Evolutionary conservation across 2,888 invertebrate genomes (phyloP).

Genomic region (Cartodere bifasciata): DNA sequence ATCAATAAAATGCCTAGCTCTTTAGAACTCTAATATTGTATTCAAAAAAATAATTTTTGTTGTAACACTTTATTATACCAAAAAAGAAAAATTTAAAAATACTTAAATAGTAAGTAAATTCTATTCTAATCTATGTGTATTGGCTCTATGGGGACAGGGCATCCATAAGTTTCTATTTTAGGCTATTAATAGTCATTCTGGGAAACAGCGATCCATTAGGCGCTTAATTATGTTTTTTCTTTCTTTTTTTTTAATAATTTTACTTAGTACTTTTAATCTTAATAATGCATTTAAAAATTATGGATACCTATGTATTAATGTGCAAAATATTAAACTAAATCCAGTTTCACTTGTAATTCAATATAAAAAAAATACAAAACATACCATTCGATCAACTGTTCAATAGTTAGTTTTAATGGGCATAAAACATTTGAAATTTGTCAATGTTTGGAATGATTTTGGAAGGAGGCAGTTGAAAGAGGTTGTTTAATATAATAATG

Average conservation of each 20-base stretch:
- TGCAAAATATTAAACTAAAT: constrained; percentile 23
- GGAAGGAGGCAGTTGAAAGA: constrained; percentile 25
- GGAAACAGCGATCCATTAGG: constrained; percentile 14
- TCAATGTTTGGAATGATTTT: constrained; percentile 12
- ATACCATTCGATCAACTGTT: constrained; percentile 27
- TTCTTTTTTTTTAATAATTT: constrained; percentile 9
- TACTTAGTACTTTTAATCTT: constrained; percentile 4
- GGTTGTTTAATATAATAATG: constrained; percentile 28
- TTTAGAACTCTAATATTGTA: constrained; percentile 22
- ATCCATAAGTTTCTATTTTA: constrained; percentile 24
- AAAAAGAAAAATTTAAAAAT: too few species aligned
- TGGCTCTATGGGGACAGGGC: constrained; percentile 33
- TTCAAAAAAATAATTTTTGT: constrained; percentile 18
- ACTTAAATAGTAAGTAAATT: constrained; percentile 29
- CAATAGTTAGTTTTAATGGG: constrained; percentile 21
- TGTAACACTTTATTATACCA: constrained; percentile 20
- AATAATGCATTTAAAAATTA: constrained; percentile 1
- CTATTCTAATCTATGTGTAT: constrained; percentile 30
- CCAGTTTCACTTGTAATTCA: constrained; percentile 26
- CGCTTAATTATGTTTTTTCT: constrained; percentile 9
- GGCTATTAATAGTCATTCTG: constrained; percentile 4
- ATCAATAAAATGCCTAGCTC: constrained; percentile 26
- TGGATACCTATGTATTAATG: too few species aligned
- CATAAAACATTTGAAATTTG: constrained; percentile 15
- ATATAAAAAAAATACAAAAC: constrained; percentile 17